These are phyloP conservation scores for Synergus gifuensis DNA, from an alignment of 2,888 invertebrate species.

Conservation along the genomic window DNA sequence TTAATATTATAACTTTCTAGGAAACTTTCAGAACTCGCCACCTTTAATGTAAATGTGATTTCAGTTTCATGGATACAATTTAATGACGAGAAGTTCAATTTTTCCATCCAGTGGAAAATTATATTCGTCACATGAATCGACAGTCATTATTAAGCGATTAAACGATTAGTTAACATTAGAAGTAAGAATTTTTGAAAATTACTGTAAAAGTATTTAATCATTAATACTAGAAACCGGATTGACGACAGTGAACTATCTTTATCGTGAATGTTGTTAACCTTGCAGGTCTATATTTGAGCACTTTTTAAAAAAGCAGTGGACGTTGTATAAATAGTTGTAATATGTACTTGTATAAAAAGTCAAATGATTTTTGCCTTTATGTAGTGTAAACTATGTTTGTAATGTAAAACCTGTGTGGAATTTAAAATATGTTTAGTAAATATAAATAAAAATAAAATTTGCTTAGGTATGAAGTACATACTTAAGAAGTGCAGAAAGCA, in stretches of 20 bases:
- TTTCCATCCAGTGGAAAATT: background rate
- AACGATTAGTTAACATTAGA: background rate
- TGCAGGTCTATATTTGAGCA: conserved; percentile 46
- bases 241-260: conserved; percentile 16
- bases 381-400: background rate
- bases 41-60: background rate
- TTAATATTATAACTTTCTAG: background rate
- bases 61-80: background rate
- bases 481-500: background rate
- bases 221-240: conserved; percentile 17
- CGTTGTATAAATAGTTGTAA: conserved; percentile 6
- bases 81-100: background rate
- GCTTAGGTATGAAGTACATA: background rate
- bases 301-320: conserved; percentile 49
- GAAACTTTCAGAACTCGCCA: conserved; percentile 4
- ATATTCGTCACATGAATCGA: background rate
- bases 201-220: conserved; percentile 21
- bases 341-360: conserved; percentile 2
- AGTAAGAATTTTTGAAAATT: conserved; percentile 10
- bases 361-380: conserved; percentile 4
- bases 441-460: background rate
- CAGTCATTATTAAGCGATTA: background rate
- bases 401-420: background rate
- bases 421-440: background rate
- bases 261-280: conserved; percentile 69